Percentiles rank a stretch among this genome's conserved stretches.
Evolutionary conservation across 1,140 invertebrate species (phyloP).

Genomic region (Augochlora pura): DNA sequence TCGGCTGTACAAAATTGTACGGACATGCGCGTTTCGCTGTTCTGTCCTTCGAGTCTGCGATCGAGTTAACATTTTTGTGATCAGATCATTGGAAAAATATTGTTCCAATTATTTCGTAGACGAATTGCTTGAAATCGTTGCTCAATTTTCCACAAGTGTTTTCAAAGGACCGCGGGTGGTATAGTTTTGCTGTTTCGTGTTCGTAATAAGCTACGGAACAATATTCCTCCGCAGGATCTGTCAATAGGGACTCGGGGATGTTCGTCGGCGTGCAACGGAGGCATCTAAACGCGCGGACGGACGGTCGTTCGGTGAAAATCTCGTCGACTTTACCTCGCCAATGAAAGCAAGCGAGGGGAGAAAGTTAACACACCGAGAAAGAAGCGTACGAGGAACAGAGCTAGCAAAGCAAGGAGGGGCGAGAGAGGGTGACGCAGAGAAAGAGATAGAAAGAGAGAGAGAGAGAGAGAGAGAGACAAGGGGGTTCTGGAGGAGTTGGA

Average conservation of each 20-base stretch:
- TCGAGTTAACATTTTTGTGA: too few relatives aligned
- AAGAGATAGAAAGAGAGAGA: background rate
- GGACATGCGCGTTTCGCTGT: too few relatives aligned
- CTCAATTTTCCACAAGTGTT: too few relatives aligned
- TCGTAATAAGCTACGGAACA: background rate
- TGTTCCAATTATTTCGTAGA: constrained; percentile 32
- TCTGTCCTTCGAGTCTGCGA: too few relatives aligned
- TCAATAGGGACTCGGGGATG: background rate
- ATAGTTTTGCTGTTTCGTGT: background rate
- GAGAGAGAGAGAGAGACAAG: background rate
- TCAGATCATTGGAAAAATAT: background rate
- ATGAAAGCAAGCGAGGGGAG: constrained; percentile 11
- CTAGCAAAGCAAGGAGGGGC: constrained; percentile 11
- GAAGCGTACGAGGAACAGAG: too few relatives aligned
- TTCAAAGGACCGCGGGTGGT: background rate
- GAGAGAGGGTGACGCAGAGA: background rate
- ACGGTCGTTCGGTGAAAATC: constrained; percentile 31
- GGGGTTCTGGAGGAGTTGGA: constrained; percentile 36
- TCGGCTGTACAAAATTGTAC: too few relatives aligned
- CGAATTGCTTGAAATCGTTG: constrained; percentile 54
- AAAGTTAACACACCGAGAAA: constrained; percentile 7
- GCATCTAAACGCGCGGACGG: constrained; percentile 22
- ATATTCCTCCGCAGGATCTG: background rate
- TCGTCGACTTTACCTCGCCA: constrained; percentile 48
- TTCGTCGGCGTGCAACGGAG: background rate